Evolutionary conservation across 1,140 invertebrate genomes (phyloP).

Genomic region (Drosophila rhopaloa): DNA sequence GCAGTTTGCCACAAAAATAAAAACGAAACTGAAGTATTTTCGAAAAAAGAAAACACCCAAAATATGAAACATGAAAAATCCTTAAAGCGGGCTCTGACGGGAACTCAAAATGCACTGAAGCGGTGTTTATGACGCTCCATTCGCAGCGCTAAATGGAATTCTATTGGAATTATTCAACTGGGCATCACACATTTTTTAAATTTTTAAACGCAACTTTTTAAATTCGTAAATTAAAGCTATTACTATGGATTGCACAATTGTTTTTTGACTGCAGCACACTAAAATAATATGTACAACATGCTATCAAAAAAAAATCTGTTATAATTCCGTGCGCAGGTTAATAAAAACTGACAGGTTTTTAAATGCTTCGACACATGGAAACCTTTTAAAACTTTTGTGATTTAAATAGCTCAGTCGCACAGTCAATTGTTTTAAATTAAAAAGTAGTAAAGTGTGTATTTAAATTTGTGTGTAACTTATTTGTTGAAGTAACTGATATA

Average conservation of each 20-base stretch:
- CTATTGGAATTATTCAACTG: not conserved
- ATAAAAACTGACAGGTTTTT: too few relatives aligned
- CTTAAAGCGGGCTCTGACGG: slow-evolving; percentile 44
- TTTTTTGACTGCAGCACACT: not conserved
- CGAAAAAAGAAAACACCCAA: slow-evolving; percentile 10
- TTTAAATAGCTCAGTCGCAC: too few relatives aligned
- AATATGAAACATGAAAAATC: slow-evolving; percentile 50
- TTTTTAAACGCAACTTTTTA: not conserved
- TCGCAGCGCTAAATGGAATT: not conserved
- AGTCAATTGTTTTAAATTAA: too few relatives aligned
- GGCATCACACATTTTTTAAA: not conserved
- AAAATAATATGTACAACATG: not conserved
- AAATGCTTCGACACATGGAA: too few relatives aligned
- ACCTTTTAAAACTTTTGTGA: too few relatives aligned
- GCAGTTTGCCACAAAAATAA: slow-evolving; percentile 60
- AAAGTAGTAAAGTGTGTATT: too few relatives aligned
- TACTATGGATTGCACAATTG: not conserved
- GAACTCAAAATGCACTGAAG: slow-evolving; percentile 51
- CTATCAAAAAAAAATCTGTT: too few relatives aligned
- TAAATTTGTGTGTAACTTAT: too few relatives aligned
- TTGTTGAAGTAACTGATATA: too few relatives aligned
- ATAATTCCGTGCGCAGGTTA: too few relatives aligned
- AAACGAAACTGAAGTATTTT: slow-evolving; percentile 34
- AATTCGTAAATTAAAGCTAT: not conserved
- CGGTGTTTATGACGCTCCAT: slow-evolving; percentile 11